Evolutionary conservation across 30 jellyfish, hydroid and myxozoan species (phyloP).

Genomic region (Rhopilema esculentum): DNA sequence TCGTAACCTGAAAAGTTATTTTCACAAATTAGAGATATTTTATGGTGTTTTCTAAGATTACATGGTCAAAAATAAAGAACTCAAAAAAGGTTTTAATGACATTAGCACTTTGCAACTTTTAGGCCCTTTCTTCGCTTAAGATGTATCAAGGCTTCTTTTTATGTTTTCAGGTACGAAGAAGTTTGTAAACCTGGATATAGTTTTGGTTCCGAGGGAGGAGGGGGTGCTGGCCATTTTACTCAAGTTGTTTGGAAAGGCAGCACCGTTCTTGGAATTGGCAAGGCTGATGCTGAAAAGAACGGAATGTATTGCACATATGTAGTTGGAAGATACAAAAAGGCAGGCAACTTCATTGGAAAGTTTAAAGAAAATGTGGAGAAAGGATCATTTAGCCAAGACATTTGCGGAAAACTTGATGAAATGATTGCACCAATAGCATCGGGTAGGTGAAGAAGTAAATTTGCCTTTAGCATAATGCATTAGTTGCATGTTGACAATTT

Average conservation of each 20-base stretch:
- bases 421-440: conserved; percentile 1
- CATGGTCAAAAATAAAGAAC: too few species aligned
- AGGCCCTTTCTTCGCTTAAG: background rate
- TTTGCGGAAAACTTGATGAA: conserved; percentile 47
- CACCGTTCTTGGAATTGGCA: conserved; percentile 82
- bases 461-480: conserved; percentile 64
- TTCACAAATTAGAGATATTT: too few species aligned
- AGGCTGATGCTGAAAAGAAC: conserved; percentile 60
- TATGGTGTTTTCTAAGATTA: too few species aligned
- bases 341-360: conserved; percentile 78
- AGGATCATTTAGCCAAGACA: conserved; percentile 57
- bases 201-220: conserved; percentile 47
- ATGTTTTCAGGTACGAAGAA: conserved; percentile 49
- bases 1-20: background rate
- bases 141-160: background rate
- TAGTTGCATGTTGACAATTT: too few species aligned
- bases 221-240: conserved; percentile 86
- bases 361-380: conserved; percentile 73
- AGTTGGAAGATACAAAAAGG: conserved; percentile 79
- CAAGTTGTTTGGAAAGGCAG: conserved; percentile 89
- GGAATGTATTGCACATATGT: conserved; percentile 71
- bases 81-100: too few species aligned
- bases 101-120: too few species aligned
- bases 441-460: background rate
- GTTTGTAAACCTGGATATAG: conserved; percentile 77